Evolutionary conservation across 2,888 invertebrate species (phyloP).

Genomic region (Zeuzera pyrina): DNA sequence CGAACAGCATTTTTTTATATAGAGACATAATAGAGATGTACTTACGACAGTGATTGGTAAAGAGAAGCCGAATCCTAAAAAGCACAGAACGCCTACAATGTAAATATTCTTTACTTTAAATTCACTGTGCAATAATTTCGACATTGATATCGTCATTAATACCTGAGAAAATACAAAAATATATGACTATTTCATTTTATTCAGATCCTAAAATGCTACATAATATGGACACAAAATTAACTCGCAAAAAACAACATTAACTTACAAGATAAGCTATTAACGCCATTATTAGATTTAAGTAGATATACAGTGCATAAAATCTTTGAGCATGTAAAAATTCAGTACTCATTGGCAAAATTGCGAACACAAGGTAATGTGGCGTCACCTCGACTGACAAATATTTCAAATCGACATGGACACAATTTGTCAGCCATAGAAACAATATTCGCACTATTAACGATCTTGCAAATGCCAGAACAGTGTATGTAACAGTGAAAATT

Average conservation of each 20-base stretch:
- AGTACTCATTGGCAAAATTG: slow-evolving; percentile 37
- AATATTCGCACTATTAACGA: slow-evolving; percentile 37
- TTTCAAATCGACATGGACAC: slow-evolving; percentile 29
- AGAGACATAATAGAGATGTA: slow-evolving; percentile 4
- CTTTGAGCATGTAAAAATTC: slow-evolving; percentile 39
- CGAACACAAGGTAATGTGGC: slow-evolving; percentile 42
- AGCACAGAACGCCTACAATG: slow-evolving; percentile 42
- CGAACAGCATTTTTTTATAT: too few relatives aligned
- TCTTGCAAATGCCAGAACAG: slow-evolving; percentile 30
- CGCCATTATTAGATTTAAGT: slow-evolving; percentile 29
- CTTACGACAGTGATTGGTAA: slow-evolving; percentile 32
- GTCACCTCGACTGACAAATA: slow-evolving; percentile 15
- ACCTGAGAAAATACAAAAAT: slow-evolving; percentile 36
- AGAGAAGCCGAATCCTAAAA: slow-evolving; percentile 40
- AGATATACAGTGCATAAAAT: slow-evolving; percentile 36
- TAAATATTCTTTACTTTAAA: slow-evolving; percentile 45
- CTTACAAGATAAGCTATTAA: slow-evolving; percentile 32
- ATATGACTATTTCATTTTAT: too few relatives aligned
- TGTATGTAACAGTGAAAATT: slow-evolving; percentile 33
- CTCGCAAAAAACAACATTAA: too few relatives aligned
- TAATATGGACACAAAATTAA: too few relatives aligned
- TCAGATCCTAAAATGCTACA: too few relatives aligned
- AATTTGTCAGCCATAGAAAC: slow-evolving; percentile 25
- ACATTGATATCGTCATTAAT: slow-evolving; percentile 33
- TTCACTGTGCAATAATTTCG: slow-evolving; percentile 40